Evolutionary conservation across 2,797 vertebrate genomes (phyloP).

Genomic region (Serranus cabrilla): DNA sequence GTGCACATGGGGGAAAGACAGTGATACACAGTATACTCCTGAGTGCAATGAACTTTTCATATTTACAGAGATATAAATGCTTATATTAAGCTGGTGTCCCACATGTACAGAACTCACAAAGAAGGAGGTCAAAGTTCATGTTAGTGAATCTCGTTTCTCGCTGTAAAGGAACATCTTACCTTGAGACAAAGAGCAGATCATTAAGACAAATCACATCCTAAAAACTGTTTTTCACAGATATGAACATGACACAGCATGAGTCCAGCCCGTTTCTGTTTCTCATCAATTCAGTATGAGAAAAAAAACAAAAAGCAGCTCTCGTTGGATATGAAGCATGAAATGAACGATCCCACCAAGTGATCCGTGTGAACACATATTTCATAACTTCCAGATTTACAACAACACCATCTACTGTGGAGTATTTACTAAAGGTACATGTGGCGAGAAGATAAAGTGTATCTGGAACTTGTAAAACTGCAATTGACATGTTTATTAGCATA

Average conservation of each 20-base stretch:
- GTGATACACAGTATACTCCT: constrained; percentile 1
- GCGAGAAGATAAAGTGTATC: constrained; percentile 61
- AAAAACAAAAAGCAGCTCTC: constrained; percentile 31
- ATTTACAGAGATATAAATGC: constrained; percentile 37
- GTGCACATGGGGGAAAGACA: background rate
- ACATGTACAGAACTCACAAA: background rate
- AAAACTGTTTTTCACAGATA: constrained; percentile 40
- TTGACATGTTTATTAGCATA: constrained; percentile 78
- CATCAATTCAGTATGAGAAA: constrained; percentile 46
- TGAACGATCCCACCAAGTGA: constrained; percentile 66
- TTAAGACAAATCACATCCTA: constrained; percentile 32
- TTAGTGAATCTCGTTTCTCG: constrained; percentile 1
- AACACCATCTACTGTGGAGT: constrained; percentile 61
- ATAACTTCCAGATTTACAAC: constrained; percentile 66
- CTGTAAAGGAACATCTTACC: constrained; percentile 13
- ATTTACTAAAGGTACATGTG: constrained; percentile 64
- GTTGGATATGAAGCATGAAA: constrained; percentile 71
- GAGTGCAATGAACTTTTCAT: constrained; percentile 13
- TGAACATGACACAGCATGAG: constrained; percentile 24
- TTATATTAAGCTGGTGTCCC: constrained; percentile 55
- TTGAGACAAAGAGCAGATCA: constrained; percentile 31
- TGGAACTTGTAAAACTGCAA: constrained; percentile 74
- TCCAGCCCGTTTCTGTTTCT: constrained; percentile 64
- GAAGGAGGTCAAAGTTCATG: constrained; percentile 3
- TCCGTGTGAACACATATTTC: constrained; percentile 60